A percentile compares a stretch with the other conserved stretches of the same genome.
Evolutionary conservation across 1,140 invertebrate genomes (phyloP).

Genomic region (Proctacanthus coquilletti): DNA sequence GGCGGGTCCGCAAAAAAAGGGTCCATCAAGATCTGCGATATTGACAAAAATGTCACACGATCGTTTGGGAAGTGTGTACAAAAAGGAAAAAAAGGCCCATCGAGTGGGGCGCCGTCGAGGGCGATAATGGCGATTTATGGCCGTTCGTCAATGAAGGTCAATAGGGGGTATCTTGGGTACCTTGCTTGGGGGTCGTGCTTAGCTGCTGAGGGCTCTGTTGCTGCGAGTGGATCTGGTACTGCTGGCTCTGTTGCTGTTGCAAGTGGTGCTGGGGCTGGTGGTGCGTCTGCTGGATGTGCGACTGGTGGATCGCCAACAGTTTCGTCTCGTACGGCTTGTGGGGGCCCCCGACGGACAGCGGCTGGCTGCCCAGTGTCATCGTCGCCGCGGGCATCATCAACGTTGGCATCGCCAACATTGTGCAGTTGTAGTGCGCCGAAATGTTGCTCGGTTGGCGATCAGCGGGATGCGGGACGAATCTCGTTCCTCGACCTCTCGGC

Average conservation of each 20-base stretch:
- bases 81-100: constrained; percentile 22
- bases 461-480: not conserved
- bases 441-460: not conserved
- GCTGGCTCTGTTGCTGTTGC: constrained; percentile 22
- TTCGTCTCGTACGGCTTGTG: constrained; percentile 28
- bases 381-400: constrained; percentile 30
- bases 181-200: constrained; percentile 25
- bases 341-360: constrained; percentile 18
- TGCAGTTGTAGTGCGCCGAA: not conserved
- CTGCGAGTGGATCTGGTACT: constrained; percentile 27
- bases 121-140: too few relatives aligned
- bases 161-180: too few relatives aligned
- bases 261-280: constrained; percentile 19
- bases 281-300: constrained; percentile 22
- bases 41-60: too few relatives aligned
- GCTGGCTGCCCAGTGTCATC: constrained; percentile 28
- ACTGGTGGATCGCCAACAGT: constrained; percentile 27
- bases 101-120: constrained; percentile 21
- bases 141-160: too few relatives aligned
- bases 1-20: too few relatives aligned
- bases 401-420: constrained; percentile 30
- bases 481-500: constrained; percentile 9
- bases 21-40: too few relatives aligned
- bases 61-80: too few relatives aligned
- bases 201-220: constrained; percentile 26